phyloP scores from a whole-genome alignment of 2,888 invertebrate species.

The Strigamia crassipes region DNA sequence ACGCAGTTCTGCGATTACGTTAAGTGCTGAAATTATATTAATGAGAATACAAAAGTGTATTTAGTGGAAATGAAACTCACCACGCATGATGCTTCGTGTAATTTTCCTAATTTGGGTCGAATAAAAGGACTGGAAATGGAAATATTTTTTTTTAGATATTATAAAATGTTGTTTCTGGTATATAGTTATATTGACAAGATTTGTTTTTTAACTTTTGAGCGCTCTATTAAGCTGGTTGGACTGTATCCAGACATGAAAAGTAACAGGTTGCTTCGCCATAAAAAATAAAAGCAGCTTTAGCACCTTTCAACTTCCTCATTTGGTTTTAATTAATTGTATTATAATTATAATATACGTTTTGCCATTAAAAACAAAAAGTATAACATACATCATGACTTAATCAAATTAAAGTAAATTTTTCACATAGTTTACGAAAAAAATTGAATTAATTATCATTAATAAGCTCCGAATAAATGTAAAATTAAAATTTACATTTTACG shows the following conservation, averaged over 20 bases:
- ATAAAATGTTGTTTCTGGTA: neutral
- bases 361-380: neutral
- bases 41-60: neutral
- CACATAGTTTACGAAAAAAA: too few relatives aligned
- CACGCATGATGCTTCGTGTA: conserved; percentile 96
- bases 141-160: conserved; percentile 32
- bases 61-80: conserved; percentile 66
- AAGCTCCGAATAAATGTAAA: too few relatives aligned
- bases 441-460: too few relatives aligned
- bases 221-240: neutral
- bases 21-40: neutral
- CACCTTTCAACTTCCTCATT: neutral
- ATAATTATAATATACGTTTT: neutral
- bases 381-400: too few relatives aligned
- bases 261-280: conserved; percentile 18
- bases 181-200: neutral
- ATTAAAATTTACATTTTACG: too few relatives aligned
- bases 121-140: conserved; percentile 82
- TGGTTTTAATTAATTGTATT: neutral
- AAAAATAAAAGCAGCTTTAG: neutral
- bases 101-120: conserved; percentile 89
- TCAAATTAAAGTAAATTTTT: too few relatives aligned
- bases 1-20: neutral
- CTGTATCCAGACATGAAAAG: neutral
- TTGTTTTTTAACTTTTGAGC: neutral